Evolutionary conservation across 1,140 invertebrate genomes (phyloP), one percentile per base, ranked within the genome.

Genomic region (Calliopsis andreniformis): DNA sequence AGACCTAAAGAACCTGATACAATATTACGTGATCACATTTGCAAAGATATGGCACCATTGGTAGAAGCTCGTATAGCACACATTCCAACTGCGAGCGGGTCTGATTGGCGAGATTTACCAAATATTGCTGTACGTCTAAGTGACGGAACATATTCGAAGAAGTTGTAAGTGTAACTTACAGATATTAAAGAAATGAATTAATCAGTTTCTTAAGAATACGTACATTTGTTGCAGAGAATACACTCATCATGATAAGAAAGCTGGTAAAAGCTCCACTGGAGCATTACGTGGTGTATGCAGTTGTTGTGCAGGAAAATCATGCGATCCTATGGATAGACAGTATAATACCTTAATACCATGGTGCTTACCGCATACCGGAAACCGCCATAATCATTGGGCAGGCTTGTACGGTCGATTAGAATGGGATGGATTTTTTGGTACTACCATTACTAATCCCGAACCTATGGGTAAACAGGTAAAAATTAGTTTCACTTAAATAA

Each of bases 301-400:
- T 7, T 98, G 97, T 92, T 95, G 95, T 3, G 89, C 87, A 16
- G 94, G 94, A 10, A 92, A 92, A 77, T 25, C 92, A 0, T 97
- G 97, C 91, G 94, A 96, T 84, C 93, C 95, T 0, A 89, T 93
- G 72, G 96, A 97, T 90, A 94, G 95, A 63, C 97, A 98, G 91
- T 95, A 95, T 85, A 96, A 97, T 88, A 97, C 97, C 0, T 89
- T 98, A 49, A 96, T 98, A 61, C 97, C 97, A 0, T 98, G 97
- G 97, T 98, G 97, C 89, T 92, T 98, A 76, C 97, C 97, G 25
- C 97, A 98, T 89, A 98, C 97, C 5, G 96, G 94, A 39, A 97
- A 97, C 91, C 89, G 96, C 23, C 96, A 98, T 91, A 97, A 97
- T 91, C 92, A 98, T 90, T 98, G 97, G 97, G 94, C 96, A 0